Evolutionary conservation across 2,888 invertebrate species (phyloP).

Genomic region (Aricia artaxerxes): DNA sequence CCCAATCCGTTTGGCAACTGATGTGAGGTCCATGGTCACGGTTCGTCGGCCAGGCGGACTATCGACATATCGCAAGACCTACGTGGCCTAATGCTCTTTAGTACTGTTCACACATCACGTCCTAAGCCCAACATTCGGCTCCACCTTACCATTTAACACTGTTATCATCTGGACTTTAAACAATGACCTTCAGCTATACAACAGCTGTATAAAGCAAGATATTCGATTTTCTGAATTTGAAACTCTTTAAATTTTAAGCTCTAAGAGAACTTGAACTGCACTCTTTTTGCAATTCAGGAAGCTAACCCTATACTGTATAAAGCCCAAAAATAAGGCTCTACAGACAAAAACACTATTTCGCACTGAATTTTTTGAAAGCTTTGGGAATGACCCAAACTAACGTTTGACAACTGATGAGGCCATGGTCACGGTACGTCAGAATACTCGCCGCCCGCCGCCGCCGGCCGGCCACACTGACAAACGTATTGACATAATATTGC

Average conservation of each 20-base stretch:
- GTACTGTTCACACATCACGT: not conserved
- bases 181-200: not conserved
- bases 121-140: not conserved
- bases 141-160: not conserved
- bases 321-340: no score
- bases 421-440: not conserved
- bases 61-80: conserved; percentile 36
- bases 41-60: conserved; percentile 44
- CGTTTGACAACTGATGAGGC: not conserved
- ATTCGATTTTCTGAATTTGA: no score
- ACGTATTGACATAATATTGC: not conserved
- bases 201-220: not conserved
- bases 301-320: no score
- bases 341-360: no score
- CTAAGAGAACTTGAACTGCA: not conserved
- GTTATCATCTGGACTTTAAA: not conserved
- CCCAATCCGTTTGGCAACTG: conserved; percentile 77
- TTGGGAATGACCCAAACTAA: not conserved
- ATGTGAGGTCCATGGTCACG: conserved; percentile 75
- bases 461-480: conserved; percentile 1
- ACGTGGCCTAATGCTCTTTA: not conserved
- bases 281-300: not conserved
- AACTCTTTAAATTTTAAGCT: not conserved
- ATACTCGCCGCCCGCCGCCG: not conserved
- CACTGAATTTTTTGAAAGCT: no score